Percentiles rank a stretch among this genome's conserved stretches.
Conservation (phyloP, 1,140 invertebrate species). For the Zaprionus lachaisei region DNA sequence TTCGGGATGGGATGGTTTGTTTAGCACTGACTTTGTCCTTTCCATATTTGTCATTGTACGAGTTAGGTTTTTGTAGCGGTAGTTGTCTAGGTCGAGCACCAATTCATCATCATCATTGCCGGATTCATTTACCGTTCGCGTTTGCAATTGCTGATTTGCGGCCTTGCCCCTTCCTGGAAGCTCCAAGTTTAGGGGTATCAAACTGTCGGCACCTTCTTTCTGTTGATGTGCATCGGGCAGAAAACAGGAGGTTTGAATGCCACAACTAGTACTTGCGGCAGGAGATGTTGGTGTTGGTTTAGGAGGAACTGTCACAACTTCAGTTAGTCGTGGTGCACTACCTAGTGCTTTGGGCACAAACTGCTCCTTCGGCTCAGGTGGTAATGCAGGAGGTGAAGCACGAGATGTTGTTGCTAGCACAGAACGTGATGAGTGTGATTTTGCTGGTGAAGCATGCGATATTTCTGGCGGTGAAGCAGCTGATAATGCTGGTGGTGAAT, state of each 20-base stretch:
- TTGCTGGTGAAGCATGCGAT: not conserved
- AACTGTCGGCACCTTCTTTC: not conserved
- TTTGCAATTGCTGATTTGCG: not conserved
- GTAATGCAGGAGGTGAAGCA: not conserved
- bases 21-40: constrained; percentile 40
- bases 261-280: constrained; percentile 2
- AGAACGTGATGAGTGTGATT: not conserved
- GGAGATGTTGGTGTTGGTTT: not conserved
- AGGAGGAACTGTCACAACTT: not conserved
- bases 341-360: not conserved
- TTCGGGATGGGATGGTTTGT: constrained; percentile 59
- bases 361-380: not conserved
- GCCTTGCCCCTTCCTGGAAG: not conserved
- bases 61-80: not conserved
- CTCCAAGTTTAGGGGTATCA: not conserved
- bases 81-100: not conserved
- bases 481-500: not conserved
- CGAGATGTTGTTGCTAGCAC: not conserved
- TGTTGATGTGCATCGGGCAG: constrained; percentile 10
- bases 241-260: constrained; percentile 19
- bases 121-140: not conserved
- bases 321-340: not conserved
- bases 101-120: not conserved
- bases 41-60: constrained; percentile 14
- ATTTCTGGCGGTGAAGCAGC: not conserved